phyloP scores from a whole-genome alignment of 1,140 invertebrate genomes.

The Tetraneura akinire region DNA sequence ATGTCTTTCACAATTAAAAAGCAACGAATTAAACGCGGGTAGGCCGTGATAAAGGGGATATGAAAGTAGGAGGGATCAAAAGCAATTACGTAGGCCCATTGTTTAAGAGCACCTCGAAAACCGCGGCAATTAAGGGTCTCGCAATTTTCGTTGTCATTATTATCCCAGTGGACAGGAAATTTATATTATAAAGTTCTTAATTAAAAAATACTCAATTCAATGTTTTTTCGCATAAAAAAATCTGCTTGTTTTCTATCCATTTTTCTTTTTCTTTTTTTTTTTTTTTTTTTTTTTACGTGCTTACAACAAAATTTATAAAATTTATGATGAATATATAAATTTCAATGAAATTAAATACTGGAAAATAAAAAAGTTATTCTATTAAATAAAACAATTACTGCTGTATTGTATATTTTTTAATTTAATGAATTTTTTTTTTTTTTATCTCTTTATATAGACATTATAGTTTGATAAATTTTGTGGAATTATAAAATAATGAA shows the following conservation, averaged over 20 bases:
- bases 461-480: too few relatives aligned
- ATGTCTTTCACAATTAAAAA: conserved; percentile 41
- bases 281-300: not conserved
- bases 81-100: conserved; percentile 45
- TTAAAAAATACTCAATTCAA: conserved; percentile 46
- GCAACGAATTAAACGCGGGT: conserved; percentile 21
- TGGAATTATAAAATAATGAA: too few relatives aligned
- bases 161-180: conserved; percentile 35
- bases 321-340: not conserved
- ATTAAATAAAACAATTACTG: not conserved
- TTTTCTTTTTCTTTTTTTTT: too few relatives aligned
- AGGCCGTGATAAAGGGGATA: conserved; percentile 4
- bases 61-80: conserved; percentile 17
- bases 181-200: conserved; percentile 51
- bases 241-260: not conserved
- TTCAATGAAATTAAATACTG: conserved; percentile 18
- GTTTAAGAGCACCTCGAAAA: conserved; percentile 45
- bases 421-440: too few relatives aligned
- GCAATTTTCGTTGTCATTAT: conserved; percentile 46
- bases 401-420: too few relatives aligned
- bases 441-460: too few relatives aligned
- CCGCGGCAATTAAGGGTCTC: conserved; percentile 50
- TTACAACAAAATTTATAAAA: conserved; percentile 21
- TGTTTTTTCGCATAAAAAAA: conserved; percentile 8
- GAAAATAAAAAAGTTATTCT: conserved; percentile 4